Base-by-base conservation (phyloP, 1,140 invertebrate genomes). In the Magallana gigas region DNA sequence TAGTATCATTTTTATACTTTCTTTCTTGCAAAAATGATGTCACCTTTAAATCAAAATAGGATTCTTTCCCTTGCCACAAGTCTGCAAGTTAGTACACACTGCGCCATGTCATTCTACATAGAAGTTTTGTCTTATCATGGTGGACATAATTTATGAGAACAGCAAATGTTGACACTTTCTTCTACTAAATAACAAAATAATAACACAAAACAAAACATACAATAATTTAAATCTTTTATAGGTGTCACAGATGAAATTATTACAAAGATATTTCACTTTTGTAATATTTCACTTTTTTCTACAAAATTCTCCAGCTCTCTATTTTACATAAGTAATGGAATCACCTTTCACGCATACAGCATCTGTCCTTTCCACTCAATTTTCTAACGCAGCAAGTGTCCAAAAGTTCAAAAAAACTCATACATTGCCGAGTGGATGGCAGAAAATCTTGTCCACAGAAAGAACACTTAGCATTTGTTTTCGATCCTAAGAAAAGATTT, bases 221-320 rank as follows among this genome's bases (percentile, higher is more conserved):
- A 57, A 83, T 83, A 83, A 57, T 83, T 83, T 83, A 83, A 83
- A 83, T 57, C 57, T 58, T 83, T 83, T 83, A 57, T 57, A 57
- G 57, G 81, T 83, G 81, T 83, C 81, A 83, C 81, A 83, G 48
- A 83, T 83, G 81, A 83, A 83, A 83, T 83, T 56, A 83, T 83
- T 83, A 83, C 81, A 83, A 83, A 83, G 56, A 83, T 83, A 18
- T 83, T 83, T 29, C 81, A 83, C 57, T 83, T 83, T 83, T 83
- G 81, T 83, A 83, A 83, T 83, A 83, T 57, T 83, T 83, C 81
- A 83, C 81, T 57, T 83, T 83, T 64, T 83, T 83, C 81, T 83
- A 83, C 81, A 83, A 83, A 83, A 83, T 83, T 83, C 57, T 83
- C 81, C 57, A 57, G 48, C 48, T 58, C 81, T 57, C 81, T 83